Percentiles rank a stretch among this genome's conserved stretches.
These are phyloP conservation scores for Myopa testacea DNA, from an alignment of 2,888 invertebrate genomes.

Conservation along the genomic window DNA sequence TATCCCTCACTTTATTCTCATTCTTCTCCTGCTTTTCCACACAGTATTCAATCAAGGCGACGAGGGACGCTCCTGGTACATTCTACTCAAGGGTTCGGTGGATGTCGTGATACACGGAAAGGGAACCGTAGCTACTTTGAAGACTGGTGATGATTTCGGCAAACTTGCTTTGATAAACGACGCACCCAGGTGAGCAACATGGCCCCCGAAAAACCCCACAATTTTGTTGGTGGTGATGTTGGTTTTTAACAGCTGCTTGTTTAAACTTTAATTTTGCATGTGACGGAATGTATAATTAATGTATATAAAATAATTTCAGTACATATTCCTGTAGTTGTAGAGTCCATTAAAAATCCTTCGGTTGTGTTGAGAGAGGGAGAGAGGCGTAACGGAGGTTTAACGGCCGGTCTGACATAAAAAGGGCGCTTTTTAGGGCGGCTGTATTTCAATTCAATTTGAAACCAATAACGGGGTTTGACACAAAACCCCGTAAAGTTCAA, in stretches of 20 bases:
- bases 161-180: slow-evolving; percentile 88
- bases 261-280: slow-evolving; percentile 21
- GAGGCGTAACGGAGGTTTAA: no score
- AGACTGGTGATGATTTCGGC: slow-evolving; percentile 89
- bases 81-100: slow-evolving; percentile 84
- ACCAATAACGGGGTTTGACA: no score
- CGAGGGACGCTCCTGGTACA: slow-evolving; percentile 87
- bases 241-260: not conserved
- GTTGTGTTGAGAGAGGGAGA: no score
- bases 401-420: no score
- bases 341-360: no score
- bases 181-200: slow-evolving; percentile 76
- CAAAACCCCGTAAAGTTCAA: no score
- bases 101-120: slow-evolving; percentile 88
- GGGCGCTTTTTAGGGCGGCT: no score
- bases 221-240: not conserved
- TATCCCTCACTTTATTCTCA: not conserved
- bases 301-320: no score
- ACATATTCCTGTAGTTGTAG: no score
- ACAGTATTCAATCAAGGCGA: slow-evolving; percentile 87
- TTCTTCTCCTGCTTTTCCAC: not conserved
- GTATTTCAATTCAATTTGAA: no score
- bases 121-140: slow-evolving; percentile 83
- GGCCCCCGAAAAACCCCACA: no score
- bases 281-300: not conserved